These are phyloP conservation scores for Liodrosophila aerea DNA, from an alignment of 2,888 invertebrate genomes.

Conservation along the genomic window DNA sequence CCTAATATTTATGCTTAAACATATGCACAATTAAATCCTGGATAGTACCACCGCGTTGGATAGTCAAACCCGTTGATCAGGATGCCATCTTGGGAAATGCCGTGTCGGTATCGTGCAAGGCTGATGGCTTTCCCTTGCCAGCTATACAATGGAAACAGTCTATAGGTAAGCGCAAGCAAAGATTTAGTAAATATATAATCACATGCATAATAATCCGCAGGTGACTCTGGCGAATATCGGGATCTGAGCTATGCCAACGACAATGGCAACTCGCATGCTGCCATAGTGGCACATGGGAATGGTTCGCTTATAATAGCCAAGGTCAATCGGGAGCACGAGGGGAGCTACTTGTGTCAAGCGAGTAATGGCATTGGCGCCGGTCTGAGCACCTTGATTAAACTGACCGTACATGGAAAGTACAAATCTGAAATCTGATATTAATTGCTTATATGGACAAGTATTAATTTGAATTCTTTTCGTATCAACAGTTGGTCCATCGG, in stretches of 20 bases:
- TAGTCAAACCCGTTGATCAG: conserved; percentile 88
- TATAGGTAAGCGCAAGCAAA: conserved; percentile 82
- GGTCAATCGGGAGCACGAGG: conserved; percentile 84
- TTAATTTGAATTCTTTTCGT: no score
- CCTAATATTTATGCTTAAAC: conserved; percentile 1
- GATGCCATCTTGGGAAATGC: conserved; percentile 88
- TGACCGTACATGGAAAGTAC: conserved; percentile 85
- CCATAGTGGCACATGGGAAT: conserved; percentile 81
- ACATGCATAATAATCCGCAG: conserved; percentile 30
- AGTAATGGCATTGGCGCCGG: conserved; percentile 86
- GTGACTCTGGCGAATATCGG: conserved; percentile 83
- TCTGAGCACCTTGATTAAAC: conserved; percentile 85
- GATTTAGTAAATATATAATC: background rate
- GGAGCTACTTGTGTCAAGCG: conserved; percentile 85
- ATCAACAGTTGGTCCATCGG: conserved; percentile 83
- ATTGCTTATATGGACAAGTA: no score
- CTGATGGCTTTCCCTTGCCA: conserved; percentile 89
- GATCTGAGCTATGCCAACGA: conserved; percentile 83
- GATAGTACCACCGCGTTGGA: conserved; percentile 90
- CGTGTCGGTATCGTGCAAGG: conserved; percentile 87
- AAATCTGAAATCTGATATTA: background rate
- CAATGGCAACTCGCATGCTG: conserved; percentile 71
- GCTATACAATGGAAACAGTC: conserved; percentile 84
- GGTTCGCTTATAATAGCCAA: conserved; percentile 84
- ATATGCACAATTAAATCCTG: conserved; percentile 23